Evolutionary conservation across 2,888 invertebrate genomes (phyloP), one percentile per base, ranked within the genome.

Genomic region (Ectropis crepuscularia): DNA sequence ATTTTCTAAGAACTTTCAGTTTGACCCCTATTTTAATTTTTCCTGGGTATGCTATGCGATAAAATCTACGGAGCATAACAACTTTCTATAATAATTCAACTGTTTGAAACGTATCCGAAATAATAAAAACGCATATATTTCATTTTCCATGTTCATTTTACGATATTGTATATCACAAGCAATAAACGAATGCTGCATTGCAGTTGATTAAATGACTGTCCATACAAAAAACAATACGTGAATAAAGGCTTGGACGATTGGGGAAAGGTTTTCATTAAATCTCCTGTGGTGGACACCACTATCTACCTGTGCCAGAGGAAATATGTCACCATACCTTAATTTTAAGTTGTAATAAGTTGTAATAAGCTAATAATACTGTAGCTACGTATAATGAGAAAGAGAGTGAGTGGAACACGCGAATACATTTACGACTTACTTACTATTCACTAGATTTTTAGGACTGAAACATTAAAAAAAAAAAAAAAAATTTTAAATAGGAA

Each of bases 241-340:
- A 53, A 53, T 58, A 58, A 53, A 54, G 46, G 57, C 53, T 58
- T 61, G 59, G 60, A 53, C 57, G 63, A 72, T 68, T 64, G 69
- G 67, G 72, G 71, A 72, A 69, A 71, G 73, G 68, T 70, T 75
- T 74, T 71, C 64, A 73, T 74, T 73, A 73, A 70, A 60, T 60
- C 65, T 62, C 61, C 59, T 61, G 57, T 48, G 53, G 63, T 50
- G 53, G 57, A 39, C 11, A 57, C 64, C 61, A 65, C 67, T 57
- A 46, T 54, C 50, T 53, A 61, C 50, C 43, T 61, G 63, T 38
- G 42, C 6, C 36, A 55, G 45, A 62, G 28, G 43, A 50, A 11
- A 38, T 16, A 38, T 28, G 16, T n/a, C 16, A 28, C 1, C 16
- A 28, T 28, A 28, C 16, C 16, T 28, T 28, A 28, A 28, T 28